Evolutionary conservation across 1,140 invertebrate species (phyloP).

Genomic region (Ridgeia piscesae): DNA sequence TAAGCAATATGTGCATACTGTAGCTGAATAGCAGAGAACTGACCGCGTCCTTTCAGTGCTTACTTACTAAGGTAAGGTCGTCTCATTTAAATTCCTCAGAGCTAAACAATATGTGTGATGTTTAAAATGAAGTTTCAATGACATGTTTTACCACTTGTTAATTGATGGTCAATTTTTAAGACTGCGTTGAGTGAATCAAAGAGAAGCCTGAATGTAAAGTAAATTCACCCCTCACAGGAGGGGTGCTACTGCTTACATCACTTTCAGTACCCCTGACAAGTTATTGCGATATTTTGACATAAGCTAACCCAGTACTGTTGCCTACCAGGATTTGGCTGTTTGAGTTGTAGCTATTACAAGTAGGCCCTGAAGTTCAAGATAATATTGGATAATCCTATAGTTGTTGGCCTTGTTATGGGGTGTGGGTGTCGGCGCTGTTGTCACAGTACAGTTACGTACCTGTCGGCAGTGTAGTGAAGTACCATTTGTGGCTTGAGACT

Average conservation of each 20-base stretch:
- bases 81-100: background rate
- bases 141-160: background rate
- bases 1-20: background rate
- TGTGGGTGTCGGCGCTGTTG: too few relatives aligned
- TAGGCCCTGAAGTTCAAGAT: too few relatives aligned
- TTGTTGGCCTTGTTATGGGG: too few relatives aligned
- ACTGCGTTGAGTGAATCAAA: background rate
- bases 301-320: too few relatives aligned
- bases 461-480: too few relatives aligned
- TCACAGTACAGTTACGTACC: too few relatives aligned
- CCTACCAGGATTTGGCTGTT: too few relatives aligned
- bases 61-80: background rate
- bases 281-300: too few relatives aligned
- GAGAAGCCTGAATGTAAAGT: background rate
- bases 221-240: background rate
- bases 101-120: background rate
- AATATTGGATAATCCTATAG: too few relatives aligned
- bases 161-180: background rate
- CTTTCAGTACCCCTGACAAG: too few relatives aligned
- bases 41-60: background rate
- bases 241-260: background rate
- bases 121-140: background rate
- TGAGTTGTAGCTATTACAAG: too few relatives aligned
- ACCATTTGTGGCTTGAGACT: too few relatives aligned
- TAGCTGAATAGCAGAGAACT: background rate